Conservation (phyloP, 2,888 invertebrate species). For the Xestia rhomboidea region DNA sequence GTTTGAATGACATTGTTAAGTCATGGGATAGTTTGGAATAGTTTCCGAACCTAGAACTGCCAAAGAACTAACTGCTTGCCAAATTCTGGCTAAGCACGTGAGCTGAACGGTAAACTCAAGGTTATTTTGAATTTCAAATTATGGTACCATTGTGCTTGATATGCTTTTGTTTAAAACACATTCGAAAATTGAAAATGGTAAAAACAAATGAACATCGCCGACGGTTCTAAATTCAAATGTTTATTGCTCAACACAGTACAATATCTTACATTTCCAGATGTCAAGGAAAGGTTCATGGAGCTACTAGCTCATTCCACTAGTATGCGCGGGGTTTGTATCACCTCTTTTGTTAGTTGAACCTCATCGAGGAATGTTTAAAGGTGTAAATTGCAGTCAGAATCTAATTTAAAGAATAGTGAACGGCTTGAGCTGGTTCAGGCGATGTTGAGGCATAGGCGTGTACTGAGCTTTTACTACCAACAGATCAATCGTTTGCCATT, state of each 20-base stretch:
- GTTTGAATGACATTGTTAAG: conserved; percentile 46
- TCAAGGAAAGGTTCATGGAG: too few relatives aligned
- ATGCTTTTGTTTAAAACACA: background rate
- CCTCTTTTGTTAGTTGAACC: background rate
- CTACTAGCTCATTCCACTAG: background rate
- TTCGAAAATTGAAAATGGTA: background rate
- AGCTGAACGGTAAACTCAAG: conserved; percentile 56
- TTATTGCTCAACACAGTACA: too few relatives aligned
- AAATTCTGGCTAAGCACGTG: conserved; percentile 63
- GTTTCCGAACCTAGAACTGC: conserved; percentile 60
- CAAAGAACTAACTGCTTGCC: conserved; percentile 50
- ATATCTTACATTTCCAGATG: too few relatives aligned
- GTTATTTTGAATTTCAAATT: conserved; percentile 33
- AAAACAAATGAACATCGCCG: background rate
- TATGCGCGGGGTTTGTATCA: background rate
- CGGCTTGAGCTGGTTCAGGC: background rate
- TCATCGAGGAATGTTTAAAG: background rate
- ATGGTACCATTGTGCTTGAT: background rate
- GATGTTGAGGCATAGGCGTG: background rate
- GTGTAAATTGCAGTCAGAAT: background rate
- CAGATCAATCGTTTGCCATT: background rate
- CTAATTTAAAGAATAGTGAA: background rate
- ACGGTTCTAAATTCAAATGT: too few relatives aligned
- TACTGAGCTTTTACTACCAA: background rate
- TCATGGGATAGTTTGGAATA: conserved; percentile 44